A percentile compares a stretch with the other conserved stretches of the same genome.
Evolutionary conservation across 2,113 vertebrate genomes (phyloP).

Genomic region (Myrmecophaga tridactyla): DNA sequence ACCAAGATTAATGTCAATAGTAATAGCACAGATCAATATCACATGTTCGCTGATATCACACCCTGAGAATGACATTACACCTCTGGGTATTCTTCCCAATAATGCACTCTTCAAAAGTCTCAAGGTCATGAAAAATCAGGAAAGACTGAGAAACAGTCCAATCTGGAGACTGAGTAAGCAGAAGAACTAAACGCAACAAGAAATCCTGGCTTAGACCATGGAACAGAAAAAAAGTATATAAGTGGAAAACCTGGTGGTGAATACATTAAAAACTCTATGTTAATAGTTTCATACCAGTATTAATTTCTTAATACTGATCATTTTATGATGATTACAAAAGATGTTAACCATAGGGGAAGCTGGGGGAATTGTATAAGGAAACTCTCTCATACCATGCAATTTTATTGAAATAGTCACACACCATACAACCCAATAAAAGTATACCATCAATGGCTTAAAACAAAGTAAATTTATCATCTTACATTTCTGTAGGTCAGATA

Average conservation of each 20-base stretch:
- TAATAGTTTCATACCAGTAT: background rate
- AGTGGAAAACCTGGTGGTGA: background rate
- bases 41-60: background rate
- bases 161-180: background rate
- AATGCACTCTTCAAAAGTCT: background rate
- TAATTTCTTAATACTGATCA: background rate
- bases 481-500: background rate
- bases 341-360: background rate
- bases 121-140: background rate
- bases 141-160: background rate
- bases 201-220: background rate
- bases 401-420: too few species aligned
- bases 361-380: background rate
- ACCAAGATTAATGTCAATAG: background rate
- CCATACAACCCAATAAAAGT: too few species aligned
- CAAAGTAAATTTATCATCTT: background rate
- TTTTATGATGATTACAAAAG: background rate
- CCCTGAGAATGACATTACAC: background rate
- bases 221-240: background rate
- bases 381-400: too few species aligned
- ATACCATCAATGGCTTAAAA: background rate
- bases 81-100: background rate
- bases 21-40: background rate
- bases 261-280: background rate
- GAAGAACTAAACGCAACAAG: background rate